Evolutionary conservation across 2,888 invertebrate species (phyloP).

Genomic region (Epirrita christyi): DNA sequence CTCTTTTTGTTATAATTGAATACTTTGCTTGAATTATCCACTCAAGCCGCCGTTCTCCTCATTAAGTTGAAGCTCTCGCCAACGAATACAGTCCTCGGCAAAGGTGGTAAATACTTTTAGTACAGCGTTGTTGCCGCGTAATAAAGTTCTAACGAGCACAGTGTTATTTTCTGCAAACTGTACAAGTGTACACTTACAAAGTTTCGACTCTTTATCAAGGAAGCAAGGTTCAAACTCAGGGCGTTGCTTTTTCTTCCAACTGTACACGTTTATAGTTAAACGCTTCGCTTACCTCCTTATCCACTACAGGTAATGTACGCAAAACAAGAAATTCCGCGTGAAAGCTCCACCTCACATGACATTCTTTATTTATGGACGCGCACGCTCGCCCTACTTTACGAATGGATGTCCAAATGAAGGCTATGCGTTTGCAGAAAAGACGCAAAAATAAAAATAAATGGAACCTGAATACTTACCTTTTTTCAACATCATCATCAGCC

Average conservation of each 20-base stretch:
- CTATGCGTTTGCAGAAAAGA: conserved; percentile 41
- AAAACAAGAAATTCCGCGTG: conserved; percentile 54
- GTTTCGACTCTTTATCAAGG: conserved; percentile 4
- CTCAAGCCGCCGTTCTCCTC: conserved; percentile 27
- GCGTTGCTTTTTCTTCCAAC: conserved; percentile 5
- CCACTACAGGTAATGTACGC: conserved; percentile 48
- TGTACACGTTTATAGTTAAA: conserved; percentile 28
- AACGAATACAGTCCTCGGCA: conserved; percentile 32
- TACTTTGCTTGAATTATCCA: conserved; percentile 29
- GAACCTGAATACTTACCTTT: not conserved
- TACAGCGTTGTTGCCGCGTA: conserved; percentile 35
- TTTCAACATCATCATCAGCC: no score
- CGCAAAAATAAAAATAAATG: conserved; percentile 23
- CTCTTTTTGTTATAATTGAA: conserved; percentile 19
- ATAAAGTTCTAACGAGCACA: conserved; percentile 36
- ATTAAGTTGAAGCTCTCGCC: conserved; percentile 29
- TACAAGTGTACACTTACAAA: conserved; percentile 5
- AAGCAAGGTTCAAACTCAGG: conserved; percentile 12
- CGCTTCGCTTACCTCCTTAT: conserved; percentile 31
- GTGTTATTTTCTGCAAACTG: conserved; percentile 30
- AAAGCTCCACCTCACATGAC: conserved; percentile 56
- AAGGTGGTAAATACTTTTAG: conserved; percentile 36
- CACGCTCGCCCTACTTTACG: conserved; percentile 63
- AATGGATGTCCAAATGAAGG: conserved; percentile 62
- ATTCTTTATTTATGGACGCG: conserved; percentile 64